Percentiles rank a stretch among this genome's conserved stretches.
These are phyloP conservation scores for Neoitamus cyanurus DNA, from an alignment of 2,888 invertebrate species.

Conservation along the genomic window DNA sequence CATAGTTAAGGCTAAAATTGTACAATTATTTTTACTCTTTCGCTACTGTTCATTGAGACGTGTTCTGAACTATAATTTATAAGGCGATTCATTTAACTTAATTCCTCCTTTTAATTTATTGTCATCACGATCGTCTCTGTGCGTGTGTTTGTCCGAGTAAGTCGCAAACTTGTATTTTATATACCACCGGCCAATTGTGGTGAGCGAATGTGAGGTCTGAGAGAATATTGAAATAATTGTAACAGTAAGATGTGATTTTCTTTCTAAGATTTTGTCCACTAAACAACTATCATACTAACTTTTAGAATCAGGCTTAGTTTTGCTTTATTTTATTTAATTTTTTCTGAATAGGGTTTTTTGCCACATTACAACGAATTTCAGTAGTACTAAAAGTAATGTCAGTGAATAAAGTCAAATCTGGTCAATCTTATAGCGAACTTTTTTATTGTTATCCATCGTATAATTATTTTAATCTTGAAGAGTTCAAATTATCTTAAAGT, in stretches of 20 bases:
- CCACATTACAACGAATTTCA: neutral
- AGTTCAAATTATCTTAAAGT: no score
- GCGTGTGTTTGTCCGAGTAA: neutral
- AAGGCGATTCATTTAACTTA: conserved; percentile 20
- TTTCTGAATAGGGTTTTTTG: neutral
- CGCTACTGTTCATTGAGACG: neutral
- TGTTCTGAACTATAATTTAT: neutral
- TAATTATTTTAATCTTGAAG: no score
- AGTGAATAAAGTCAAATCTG: neutral
- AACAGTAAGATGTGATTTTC: neutral
- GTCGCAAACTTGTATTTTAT: neutral
- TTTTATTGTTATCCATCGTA: no score
- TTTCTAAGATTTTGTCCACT: neutral
- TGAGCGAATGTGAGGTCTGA: neutral
- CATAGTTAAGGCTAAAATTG: conserved; percentile 21
- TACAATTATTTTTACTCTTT: neutral
- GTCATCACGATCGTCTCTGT: neutral
- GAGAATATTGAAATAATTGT: neutral
- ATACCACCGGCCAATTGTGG: neutral
- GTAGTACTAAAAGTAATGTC: no score
- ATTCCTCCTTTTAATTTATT: conserved; percentile 19
- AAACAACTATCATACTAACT: neutral
- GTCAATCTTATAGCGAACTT: neutral
- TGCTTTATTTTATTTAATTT: neutral
- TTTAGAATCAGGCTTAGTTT: neutral